phyloP scores from a whole-genome alignment of 1,140 invertebrate genomes.

The Lucilia sericata region DNA sequence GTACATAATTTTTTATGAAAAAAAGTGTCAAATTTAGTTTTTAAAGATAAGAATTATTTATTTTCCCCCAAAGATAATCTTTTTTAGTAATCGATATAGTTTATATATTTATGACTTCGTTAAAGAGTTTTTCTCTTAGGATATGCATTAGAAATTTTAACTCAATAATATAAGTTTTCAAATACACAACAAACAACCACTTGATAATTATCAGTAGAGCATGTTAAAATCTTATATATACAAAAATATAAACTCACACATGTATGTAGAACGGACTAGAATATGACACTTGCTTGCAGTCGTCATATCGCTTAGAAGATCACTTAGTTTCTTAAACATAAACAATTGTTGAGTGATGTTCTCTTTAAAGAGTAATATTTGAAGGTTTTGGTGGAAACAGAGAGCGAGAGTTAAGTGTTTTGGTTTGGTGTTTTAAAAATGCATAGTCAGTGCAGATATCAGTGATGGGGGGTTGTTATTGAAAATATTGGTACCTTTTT shows the following conservation, averaged over 20 bases:
- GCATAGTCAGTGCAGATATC: no score
- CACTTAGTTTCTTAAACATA: not conserved
- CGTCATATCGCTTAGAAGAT: not conserved
- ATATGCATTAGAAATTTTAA: not conserved
- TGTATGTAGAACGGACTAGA: not conserved
- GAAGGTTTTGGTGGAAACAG: no score
- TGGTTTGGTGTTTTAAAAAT: no score
- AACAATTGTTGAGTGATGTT: not conserved
- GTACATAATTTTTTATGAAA: not conserved
- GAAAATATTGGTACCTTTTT: no score
- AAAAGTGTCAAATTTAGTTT: not conserved
- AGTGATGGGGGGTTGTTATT: no score
- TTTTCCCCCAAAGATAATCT: not conserved
- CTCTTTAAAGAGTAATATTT: no score
- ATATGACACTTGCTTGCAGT: constrained; percentile 12
- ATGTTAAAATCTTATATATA: constrained; percentile 9
- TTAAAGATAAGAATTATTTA: not conserved
- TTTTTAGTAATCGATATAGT: not conserved
- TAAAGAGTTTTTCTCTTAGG: not conserved
- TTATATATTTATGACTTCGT: not conserved
- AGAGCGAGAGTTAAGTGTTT: no score
- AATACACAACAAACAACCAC: not conserved
- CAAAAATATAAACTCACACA: not conserved
- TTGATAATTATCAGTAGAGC: constrained; percentile 8
- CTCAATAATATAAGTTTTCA: not conserved